Evolutionary conservation across 1,140 invertebrate species (phyloP).

Genomic region (Tetragonula clypearis): DNA sequence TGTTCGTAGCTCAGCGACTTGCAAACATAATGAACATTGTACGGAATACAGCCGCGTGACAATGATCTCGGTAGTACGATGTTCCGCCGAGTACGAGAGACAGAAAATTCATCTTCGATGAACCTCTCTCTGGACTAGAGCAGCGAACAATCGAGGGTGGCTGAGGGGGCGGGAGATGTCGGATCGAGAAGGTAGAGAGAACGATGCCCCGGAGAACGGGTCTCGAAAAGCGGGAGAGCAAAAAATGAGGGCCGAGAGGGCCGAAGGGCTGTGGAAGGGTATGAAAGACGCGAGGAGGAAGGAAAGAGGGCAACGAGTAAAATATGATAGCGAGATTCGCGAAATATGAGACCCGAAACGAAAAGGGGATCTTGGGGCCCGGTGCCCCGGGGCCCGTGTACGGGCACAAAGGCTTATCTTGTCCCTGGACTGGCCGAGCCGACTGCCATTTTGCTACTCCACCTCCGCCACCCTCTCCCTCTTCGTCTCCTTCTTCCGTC

Average conservation of each 20-base stretch:
- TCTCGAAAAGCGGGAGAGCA: conserved; percentile 56
- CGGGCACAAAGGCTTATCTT: conserved; percentile 77
- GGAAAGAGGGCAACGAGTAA: conserved; percentile 52
- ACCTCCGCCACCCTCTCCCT: conserved; percentile 31
- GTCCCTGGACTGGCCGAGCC: conserved; percentile 62
- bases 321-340: conserved; percentile 74
- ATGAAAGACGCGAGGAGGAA: conserved; percentile 14
- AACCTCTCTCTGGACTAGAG: conserved; percentile 14
- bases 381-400: conserved; percentile 60
- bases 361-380: conserved; percentile 41
- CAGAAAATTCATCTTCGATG: neutral
- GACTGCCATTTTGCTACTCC: conserved; percentile 73
- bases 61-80: neutral
- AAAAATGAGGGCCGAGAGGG: conserved; percentile 55
- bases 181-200: neutral
- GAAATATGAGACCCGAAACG: conserved; percentile 76
- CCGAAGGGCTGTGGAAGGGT: neutral
- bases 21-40: too few species aligned
- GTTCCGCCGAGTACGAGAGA: neutral
- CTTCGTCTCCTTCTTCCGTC: conserved; percentile 35
- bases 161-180: neutral
- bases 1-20: too few species aligned
- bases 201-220: neutral
- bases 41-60: too few species aligned
- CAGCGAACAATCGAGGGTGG: conserved; percentile 26